These are phyloP conservation scores for Drosophila nebulosa DNA, from an alignment of 1,140 invertebrate genomes.

Conservation along the genomic window DNA sequence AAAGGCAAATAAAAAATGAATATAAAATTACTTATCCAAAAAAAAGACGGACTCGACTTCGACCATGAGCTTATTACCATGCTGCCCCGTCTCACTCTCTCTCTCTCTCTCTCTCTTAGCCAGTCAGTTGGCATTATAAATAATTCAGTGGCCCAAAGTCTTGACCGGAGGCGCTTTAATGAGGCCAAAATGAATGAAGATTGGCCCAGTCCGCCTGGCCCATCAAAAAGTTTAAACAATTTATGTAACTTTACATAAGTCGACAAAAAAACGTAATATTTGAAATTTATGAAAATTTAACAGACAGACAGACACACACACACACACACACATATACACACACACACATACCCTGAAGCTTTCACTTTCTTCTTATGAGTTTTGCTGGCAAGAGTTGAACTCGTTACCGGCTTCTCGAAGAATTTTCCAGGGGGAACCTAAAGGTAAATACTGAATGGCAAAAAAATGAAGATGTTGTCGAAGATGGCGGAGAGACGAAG, in stretches of 20 bases:
- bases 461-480: neutral
- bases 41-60: slow-evolving; percentile 32
- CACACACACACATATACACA: too few species aligned
- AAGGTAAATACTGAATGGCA: slow-evolving; percentile 56
- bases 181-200: slow-evolving; percentile 74
- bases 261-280: slow-evolving; percentile 34
- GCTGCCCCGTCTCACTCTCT: neutral
- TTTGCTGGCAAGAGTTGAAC: slow-evolving; percentile 27
- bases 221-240: slow-evolving; percentile 71
- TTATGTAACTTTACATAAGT: slow-evolving; percentile 61
- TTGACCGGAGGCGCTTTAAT: slow-evolving; percentile 69
- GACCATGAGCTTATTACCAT: slow-evolving; percentile 47
- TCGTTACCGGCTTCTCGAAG: slow-evolving; percentile 13
- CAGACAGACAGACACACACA: slow-evolving; percentile 27
- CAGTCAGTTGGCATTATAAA: slow-evolving; percentile 50
- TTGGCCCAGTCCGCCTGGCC: slow-evolving; percentile 24
- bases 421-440: slow-evolving; percentile 8
- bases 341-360: slow-evolving; percentile 33
- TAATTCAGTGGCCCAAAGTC: slow-evolving; percentile 71
- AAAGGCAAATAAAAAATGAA: slow-evolving; percentile 5
- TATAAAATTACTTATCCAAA: slow-evolving; percentile 33
- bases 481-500: neutral
- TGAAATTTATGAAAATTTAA: slow-evolving; percentile 75
- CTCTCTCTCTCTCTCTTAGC: too few species aligned
- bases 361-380: slow-evolving; percentile 27